Evolutionary conservation across 2,888 invertebrate species (phyloP).

Genomic region (Polydrusus cervinus): DNA sequence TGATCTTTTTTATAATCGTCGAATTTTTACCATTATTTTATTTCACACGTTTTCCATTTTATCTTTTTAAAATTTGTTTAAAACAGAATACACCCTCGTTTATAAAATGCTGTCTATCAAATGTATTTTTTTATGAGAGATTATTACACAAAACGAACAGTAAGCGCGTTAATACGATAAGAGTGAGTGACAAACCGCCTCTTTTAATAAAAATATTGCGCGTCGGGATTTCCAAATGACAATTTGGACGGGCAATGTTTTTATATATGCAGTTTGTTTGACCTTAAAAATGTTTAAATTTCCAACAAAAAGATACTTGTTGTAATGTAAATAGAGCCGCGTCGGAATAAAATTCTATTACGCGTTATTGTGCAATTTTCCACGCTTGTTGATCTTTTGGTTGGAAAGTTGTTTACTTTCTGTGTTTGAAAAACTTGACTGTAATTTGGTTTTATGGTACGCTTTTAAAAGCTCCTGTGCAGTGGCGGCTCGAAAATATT

Average conservation of each 20-base stretch:
- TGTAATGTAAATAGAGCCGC: neutral
- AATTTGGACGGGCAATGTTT: constrained; percentile 43
- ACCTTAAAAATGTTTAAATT: constrained; percentile 13
- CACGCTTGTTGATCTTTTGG: too few relatives aligned
- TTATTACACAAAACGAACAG: constrained; percentile 40
- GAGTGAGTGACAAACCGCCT: constrained; percentile 42
- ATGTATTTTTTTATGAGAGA: constrained; percentile 29
- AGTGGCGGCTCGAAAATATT: too few relatives aligned
- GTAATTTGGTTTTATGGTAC: too few relatives aligned
- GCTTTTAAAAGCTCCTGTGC: too few relatives aligned
- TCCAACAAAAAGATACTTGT: neutral
- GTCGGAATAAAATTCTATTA: neutral
- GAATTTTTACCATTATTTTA: neutral
- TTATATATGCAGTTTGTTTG: constrained; percentile 10
- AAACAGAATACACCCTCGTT: constrained; percentile 31
- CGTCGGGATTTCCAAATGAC: constrained; percentile 25
- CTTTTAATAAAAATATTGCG: constrained; percentile 42
- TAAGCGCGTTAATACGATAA: constrained; percentile 39
- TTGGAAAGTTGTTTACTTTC: too few relatives aligned
- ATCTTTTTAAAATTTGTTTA: constrained; percentile 16
- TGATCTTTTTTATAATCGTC: neutral
- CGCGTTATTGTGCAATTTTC: neutral
- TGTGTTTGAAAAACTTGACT: too few relatives aligned
- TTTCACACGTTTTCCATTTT: constrained; percentile 1
- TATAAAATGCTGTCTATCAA: constrained; percentile 46